Base-by-base conservation (phyloP, 92 coral and sea anemone genomes). In the Galaxea fascicularis region DNA sequence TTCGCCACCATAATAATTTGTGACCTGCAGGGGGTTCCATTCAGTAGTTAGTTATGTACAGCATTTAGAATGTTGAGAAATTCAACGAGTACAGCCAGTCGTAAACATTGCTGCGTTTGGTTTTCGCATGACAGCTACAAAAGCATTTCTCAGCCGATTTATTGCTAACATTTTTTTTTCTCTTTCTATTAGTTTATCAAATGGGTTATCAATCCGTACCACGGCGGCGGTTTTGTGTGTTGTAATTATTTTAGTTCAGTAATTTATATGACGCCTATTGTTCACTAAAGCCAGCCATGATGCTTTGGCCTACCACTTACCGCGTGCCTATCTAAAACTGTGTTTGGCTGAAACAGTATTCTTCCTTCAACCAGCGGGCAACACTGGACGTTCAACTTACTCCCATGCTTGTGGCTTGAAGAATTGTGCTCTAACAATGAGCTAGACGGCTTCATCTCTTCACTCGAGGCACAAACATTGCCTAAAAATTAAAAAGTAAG, bases 271-370 rank as follows among this genome's bases (percentile, higher is more conserved):
- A 2, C 2, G 3, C 41, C 41, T 35, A 6, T 35, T 6, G 41
- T 35, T 2, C 41, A 35, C 6, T 35, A 35, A 35, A 2, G 2
- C 41, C 6, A 35, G 41, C 41, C 6, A 35, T 35, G 41, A 6
- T 35, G 6, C 41, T 17, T 4, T 56, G 24, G 26, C 31, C 13
- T 0, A 39, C 8, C 31, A 79, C 84, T 67, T 27, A 79, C 84
- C 84, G 65, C 26, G 4, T 79, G 47, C 28, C 59, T 67, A 52
- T 79, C 65, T 49, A 79, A 51, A 65, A 51, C 65, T 20, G 84
- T 79, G 75, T 79, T 31, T 17, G 71, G 74, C 28, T 46, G 74
- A 79, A 79, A 54, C 65, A 65, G 20, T 17, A 79, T 51, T 47
- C 53, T 79, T 22, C 24, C 25, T 7, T 25, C 44, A 77, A 47